Percentiles rank a stretch among this genome's conserved stretches.
These are phyloP conservation scores for Gallinago media DNA, from an alignment of 2,113 vertebrate genomes.

Conservation along the genomic window DNA sequence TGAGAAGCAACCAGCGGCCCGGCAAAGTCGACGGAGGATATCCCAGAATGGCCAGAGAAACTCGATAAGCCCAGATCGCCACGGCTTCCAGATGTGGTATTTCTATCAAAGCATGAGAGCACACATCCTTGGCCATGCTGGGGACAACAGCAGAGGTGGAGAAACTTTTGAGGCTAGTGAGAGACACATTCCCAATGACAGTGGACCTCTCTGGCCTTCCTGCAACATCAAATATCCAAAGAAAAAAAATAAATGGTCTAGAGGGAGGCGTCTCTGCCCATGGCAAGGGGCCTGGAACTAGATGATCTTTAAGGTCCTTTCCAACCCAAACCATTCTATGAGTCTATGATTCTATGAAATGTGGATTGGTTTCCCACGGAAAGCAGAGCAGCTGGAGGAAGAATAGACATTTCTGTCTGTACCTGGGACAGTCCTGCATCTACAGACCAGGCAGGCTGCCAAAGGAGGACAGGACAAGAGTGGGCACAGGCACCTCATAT, in stretches of 20 bases:
- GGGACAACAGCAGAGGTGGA: neutral
- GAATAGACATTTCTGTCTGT: neutral
- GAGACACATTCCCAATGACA: fast-evolving
- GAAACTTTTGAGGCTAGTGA: fast-evolving
- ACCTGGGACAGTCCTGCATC: neutral
- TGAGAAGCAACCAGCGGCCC: neutral
- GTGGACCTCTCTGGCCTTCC: neutral
- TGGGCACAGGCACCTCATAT: fast-evolving
- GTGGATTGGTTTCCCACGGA: neutral
- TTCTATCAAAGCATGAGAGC: neutral
- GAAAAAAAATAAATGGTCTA: neutral
- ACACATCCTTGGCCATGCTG: neutral
- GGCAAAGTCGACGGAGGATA: neutral
- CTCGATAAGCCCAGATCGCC: neutral
- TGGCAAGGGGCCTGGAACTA: no score
- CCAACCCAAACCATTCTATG: no score
- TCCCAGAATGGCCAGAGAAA: neutral
- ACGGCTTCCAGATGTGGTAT: neutral
- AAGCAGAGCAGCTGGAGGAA: neutral
- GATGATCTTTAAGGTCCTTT: no score
- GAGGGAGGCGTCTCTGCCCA: no score
- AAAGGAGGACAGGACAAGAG: neutral
- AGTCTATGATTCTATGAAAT: no score
- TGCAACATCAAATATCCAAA: neutral
- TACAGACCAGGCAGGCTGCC: neutral